Evolutionary conservation across 1,140 invertebrate species (phyloP).

Genomic region (Acromyrmex echinatior): DNA sequence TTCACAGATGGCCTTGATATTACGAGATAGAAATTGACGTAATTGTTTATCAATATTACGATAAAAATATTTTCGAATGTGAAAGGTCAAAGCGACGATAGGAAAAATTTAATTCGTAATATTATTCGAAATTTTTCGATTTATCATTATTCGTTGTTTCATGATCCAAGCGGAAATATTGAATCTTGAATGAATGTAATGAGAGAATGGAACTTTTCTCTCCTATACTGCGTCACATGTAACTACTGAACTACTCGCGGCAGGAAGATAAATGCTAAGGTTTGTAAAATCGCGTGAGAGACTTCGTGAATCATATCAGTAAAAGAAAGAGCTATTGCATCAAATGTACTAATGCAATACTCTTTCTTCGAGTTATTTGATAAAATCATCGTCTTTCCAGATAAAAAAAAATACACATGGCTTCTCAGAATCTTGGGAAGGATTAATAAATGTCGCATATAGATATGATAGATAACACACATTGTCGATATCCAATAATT

Average conservation of each 20-base stretch:
- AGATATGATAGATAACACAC: not conserved
- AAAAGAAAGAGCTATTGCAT: constrained; percentile 41
- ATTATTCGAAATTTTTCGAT: constrained; percentile 17
- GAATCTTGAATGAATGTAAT: constrained; percentile 31
- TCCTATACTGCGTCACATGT: constrained; percentile 13
- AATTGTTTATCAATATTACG: constrained; percentile 27
- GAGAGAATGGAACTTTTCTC: constrained; percentile 35
- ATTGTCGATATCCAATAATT: not conserved
- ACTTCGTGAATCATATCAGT: constrained; percentile 43
- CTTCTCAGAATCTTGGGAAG: not conserved
- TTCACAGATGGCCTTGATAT: constrained; percentile 14
- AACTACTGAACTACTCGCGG: constrained; percentile 33
- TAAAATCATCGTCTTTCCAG: not conserved
- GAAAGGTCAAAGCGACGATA: constrained; percentile 25
- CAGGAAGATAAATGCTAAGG: constrained; percentile 24
- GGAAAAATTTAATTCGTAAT: not conserved
- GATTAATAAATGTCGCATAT: not conserved
- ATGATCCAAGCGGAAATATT: constrained; percentile 12
- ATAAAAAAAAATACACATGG: not conserved
- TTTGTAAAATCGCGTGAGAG: constrained; percentile 30
- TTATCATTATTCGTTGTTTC: not conserved
- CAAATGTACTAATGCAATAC: constrained; percentile 38
- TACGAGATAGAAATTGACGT: constrained; percentile 23
- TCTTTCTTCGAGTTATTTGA: constrained; percentile 16
- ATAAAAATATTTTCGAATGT: constrained; percentile 27